Evolutionary conservation across 2,797 vertebrate species (phyloP), one percentile per base, ranked within the genome.

Genomic region (Leontocebus nigricollis): DNA sequence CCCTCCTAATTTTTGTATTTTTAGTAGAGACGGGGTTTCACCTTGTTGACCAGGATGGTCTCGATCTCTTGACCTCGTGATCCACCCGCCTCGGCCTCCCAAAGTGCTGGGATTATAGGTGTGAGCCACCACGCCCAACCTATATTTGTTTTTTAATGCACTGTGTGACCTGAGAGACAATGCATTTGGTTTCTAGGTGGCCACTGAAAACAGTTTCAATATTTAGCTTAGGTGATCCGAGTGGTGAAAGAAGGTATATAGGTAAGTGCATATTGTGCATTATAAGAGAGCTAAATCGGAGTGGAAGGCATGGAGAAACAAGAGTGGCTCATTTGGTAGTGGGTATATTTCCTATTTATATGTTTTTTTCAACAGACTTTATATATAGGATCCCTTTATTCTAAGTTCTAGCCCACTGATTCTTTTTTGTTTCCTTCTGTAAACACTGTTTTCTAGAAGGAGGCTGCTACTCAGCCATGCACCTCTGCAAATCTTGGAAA

Each of bases 391-490:
- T 77, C 39, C 17, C 30, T 92, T 87, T 91, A 75, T 64, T 55
- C 82, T 48, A 26, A 90, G 39, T 39, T 30, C 17, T 41, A 75
- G 44, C n/a, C 61, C 86, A 15, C 30, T 92, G 20, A 3, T 79
- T 79, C 88, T 94, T 82, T 83, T 44, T 41, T 67, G 70, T 77
- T 96, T 80, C 52, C 46, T 96, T 67, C 88, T n/a, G 8, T 72
- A 50, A 84, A 36, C 36, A 39, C 26, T 12, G 11, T 73, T 64
- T 30, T 50, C 48, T 73, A 77, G 76, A 93, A 90, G 44, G 41
- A 90, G 85, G 82, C 36, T 83, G 72, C 36, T 77, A n/a, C 33
- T 84, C 26, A 61, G 17, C 44, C 26, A 39, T n/a, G 50, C 5
- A n/a, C 24, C 36, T 83, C 80, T 55, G 73, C 83, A 52, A 81